phyloP scores from a whole-genome alignment of 2,113 vertebrate species.

The Ibidorhyncha struthersii region DNA sequence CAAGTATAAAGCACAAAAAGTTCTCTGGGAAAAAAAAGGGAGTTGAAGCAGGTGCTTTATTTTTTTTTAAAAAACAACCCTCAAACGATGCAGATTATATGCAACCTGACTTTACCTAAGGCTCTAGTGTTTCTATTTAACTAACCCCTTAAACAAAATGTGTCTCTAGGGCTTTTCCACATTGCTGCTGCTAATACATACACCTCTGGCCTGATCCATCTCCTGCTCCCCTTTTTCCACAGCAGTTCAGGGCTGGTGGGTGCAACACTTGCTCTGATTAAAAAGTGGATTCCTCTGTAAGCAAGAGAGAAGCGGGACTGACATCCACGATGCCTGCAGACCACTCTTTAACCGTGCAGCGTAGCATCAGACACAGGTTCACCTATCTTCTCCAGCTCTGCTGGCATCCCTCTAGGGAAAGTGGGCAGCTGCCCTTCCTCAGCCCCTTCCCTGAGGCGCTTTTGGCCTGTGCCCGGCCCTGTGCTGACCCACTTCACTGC shows the following conservation, averaged over 20 bases:
- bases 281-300: neutral
- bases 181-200: neutral
- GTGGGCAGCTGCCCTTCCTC: neutral
- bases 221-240: neutral
- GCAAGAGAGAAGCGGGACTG: neutral
- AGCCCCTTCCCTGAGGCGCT: accelerated
- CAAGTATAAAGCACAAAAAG: neutral
- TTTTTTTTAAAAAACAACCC: neutral
- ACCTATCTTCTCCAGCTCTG: neutral
- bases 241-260: neutral
- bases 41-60: neutral
- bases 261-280: accelerated
- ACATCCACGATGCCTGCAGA: neutral
- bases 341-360: accelerated
- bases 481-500: neutral
- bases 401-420: accelerated
- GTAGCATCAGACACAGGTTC: neutral
- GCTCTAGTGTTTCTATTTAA: neutral
- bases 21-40: neutral
- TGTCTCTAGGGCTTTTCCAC: neutral
- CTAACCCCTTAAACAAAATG: neutral
- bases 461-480: accelerated
- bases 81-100: neutral
- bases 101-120: neutral
- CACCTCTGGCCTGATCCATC: neutral